Base-by-base conservation (phyloP, 2,113 vertebrate species). In the Cavia porcellus region DNA sequence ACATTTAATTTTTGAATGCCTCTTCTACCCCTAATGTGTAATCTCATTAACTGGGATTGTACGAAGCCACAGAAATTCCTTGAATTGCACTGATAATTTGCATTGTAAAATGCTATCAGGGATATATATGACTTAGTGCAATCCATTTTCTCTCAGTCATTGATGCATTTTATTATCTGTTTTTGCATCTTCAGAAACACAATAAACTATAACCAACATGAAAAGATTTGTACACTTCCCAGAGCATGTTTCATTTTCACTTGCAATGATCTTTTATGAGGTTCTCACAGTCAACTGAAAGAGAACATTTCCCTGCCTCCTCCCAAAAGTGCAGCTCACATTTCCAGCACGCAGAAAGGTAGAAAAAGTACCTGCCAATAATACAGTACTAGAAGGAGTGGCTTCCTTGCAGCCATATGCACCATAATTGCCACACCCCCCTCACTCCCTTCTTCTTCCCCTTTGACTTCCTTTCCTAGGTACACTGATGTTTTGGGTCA, bases 71-170 rank as follows among this genome's bases (percentile, higher is more conserved):
- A 83, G 88, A 95, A 95, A 95, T 97, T 96, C 89, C 77, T 92
- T 97, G 95, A 97, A 96, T 94, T 64, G 12, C 32, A 75, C 96
- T 95, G 97, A 88, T 38, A 83, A 91, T 94, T 95, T 74, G 93
- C 96, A 66, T 92, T 97, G 93, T 92, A 95, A 96, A 98, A 80
- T 55, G 24, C 61, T 61, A 92, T 89, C 74, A 95, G 62, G 97
- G 97, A 47, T 4, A 42, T 13, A 8, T 62, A 70, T 74, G 93
- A 59, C 92, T 89, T 64, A 95, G 86, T 77, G 92, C 0, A 88
- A 95, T 95, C 96, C 89, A 45, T 86, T 98, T 98, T 98, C 97
- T 87, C 55, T 25, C 92, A 95, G 92, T 97, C 96, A 83, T 72
- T 96, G 84, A 88, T 45, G 72, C 97, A 35, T 92, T 96, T 50